Percentiles rank a stretch among this genome's conserved stretches.
Evolutionary conservation across 1,140 invertebrate species (phyloP).

Genomic region (Hyles euphorbiae): DNA sequence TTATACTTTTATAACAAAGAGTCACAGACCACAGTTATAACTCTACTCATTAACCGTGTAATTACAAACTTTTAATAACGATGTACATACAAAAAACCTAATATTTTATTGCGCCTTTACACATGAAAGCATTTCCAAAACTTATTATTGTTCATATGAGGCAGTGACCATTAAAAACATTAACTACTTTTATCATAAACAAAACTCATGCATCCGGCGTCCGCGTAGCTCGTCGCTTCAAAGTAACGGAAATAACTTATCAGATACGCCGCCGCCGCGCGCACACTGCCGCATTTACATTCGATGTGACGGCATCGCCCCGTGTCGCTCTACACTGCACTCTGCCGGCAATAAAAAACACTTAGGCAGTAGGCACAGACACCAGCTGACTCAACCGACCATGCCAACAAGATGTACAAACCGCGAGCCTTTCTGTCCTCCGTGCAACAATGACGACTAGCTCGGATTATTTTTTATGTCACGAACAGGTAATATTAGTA

Average conservation of each 20-base stretch:
- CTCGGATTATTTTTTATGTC: constrained; percentile 55
- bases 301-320: constrained; percentile 19
- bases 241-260: constrained; percentile 62
- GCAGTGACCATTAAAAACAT: constrained; percentile 2
- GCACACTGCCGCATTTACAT: constrained; percentile 35
- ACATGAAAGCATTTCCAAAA: no score
- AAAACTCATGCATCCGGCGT: constrained; percentile 31
- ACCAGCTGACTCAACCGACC: constrained; percentile 39
- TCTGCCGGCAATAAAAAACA: constrained; percentile 38
- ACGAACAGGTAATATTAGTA: constrained; percentile 55
- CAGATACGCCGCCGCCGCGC: constrained; percentile 40
- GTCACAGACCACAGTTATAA: no score
- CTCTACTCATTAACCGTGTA: no score
- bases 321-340: constrained; percentile 10
- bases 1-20: no score
- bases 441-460: constrained; percentile 44
- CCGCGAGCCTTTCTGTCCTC: constrained; percentile 44
- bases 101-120: no score
- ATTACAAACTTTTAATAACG: no score
- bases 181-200: constrained; percentile 7
- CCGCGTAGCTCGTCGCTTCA: constrained; percentile 27
- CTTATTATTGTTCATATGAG: no score
- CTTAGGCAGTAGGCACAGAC: constrained; percentile 17
- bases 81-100: no score
- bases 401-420: constrained; percentile 35